These are phyloP conservation scores for Cerceris ruficornis DNA, from an alignment of 2,888 invertebrate species.

Conservation along the genomic window DNA sequence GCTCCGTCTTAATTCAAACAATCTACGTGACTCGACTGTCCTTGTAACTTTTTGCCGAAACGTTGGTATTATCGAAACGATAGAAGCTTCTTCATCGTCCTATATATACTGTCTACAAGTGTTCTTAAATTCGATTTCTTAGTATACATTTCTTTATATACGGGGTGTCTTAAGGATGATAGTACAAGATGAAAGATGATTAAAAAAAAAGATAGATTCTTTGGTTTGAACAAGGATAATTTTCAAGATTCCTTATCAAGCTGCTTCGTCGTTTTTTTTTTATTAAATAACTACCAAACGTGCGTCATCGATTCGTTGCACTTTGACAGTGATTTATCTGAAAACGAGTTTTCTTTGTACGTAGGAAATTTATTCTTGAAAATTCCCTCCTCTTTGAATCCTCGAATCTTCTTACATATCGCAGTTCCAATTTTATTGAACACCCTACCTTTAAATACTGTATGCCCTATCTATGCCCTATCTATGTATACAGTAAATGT, in stretches of 20 bases:
- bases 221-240: background rate
- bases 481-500: background rate
- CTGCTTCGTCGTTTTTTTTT: background rate
- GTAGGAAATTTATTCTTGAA: background rate
- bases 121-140: conserved; percentile 19
- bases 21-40: background rate
- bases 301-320: background rate
- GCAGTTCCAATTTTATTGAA: conserved; percentile 31
- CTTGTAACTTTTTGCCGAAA: background rate
- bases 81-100: background rate
- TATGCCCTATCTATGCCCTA: too few relatives aligned
- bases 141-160: conserved; percentile 22
- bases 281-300: background rate
- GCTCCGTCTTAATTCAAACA: background rate
- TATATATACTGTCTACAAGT: background rate
- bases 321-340: too few relatives aligned
- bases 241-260: too few relatives aligned
- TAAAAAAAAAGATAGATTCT: conserved; percentile 3
- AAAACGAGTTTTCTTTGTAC: background rate
- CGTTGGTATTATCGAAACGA: background rate
- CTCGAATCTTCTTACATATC: conserved; percentile 48
- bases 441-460: conserved; percentile 4
- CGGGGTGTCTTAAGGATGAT: conserved; percentile 26
- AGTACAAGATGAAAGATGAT: conserved; percentile 6
- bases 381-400: conserved; percentile 16